These are phyloP conservation scores for Folsomia candida DNA, from an alignment of 2,888 invertebrate genomes.

Conservation along the genomic window DNA sequence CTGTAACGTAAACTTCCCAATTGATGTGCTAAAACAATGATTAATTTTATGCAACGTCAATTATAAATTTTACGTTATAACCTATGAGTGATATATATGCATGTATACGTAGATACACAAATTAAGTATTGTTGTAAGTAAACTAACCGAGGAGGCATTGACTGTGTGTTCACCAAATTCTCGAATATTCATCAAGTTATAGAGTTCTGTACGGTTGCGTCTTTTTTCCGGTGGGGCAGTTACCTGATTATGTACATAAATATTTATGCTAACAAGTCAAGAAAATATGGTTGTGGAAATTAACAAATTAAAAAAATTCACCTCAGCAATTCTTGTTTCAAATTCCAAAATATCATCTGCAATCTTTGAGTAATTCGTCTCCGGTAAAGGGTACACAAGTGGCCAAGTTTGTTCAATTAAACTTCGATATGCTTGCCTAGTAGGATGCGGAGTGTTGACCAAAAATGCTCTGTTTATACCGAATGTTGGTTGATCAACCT, in stretches of 20 bases:
- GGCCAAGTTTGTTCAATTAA: slow-evolving; percentile 40
- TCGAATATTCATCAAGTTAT: slow-evolving; percentile 80
- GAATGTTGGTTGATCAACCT: slow-evolving; percentile 41
- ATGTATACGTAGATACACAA: neutral
- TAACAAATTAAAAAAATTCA: slow-evolving; percentile 50
- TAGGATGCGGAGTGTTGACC: slow-evolving; percentile 25
- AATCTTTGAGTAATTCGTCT: slow-evolving; percentile 56
- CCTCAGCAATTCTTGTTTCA: slow-evolving; percentile 65
- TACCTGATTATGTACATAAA: slow-evolving; percentile 60
- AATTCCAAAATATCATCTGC: slow-evolving; percentile 64
- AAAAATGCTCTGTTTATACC: slow-evolving; percentile 39
- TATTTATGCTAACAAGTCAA: neutral
- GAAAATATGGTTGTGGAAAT: neutral
- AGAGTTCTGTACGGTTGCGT: slow-evolving; percentile 80
- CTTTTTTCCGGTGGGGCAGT: slow-evolving; percentile 83
- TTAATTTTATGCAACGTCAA: neutral
- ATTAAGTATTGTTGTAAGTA: neutral
- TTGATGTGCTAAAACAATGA: slow-evolving; percentile 25
- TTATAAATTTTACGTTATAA: neutral
- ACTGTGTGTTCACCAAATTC: slow-evolving; percentile 61
- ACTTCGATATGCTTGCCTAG: slow-evolving; percentile 36
- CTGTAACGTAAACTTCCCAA: slow-evolving; percentile 39
- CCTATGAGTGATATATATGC: neutral
- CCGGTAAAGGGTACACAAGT: slow-evolving; percentile 27
- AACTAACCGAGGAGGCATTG: slow-evolving; percentile 15